Evolutionary conservation across 2,113 vertebrate species (phyloP).

Genomic region (Perca flavescens): DNA sequence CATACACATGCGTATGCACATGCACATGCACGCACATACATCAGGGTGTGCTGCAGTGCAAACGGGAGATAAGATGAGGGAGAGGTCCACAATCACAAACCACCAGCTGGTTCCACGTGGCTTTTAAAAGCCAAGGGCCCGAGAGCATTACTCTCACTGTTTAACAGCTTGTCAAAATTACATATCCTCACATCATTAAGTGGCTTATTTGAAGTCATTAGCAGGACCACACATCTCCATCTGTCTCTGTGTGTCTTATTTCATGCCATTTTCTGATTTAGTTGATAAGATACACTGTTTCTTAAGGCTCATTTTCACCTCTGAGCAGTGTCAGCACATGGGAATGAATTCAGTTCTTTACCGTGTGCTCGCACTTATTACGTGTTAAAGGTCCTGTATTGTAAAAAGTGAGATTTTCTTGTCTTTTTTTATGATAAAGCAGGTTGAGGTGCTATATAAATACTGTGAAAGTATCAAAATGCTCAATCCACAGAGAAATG

Average conservation of each 20-base stretch:
- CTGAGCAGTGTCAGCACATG: slow-evolving; percentile 37
- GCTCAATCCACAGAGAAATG: too few relatives aligned
- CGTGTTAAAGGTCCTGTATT: not conserved
- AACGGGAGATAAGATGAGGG: slow-evolving; percentile 61
- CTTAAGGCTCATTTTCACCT: slow-evolving; percentile 61
- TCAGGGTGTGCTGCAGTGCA: slow-evolving; percentile 29
- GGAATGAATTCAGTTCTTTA: slow-evolving; percentile 4
- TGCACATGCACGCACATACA: not conserved
- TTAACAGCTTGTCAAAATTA: slow-evolving; percentile 42
- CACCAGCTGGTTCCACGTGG: slow-evolving; percentile 47
- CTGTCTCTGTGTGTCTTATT: not conserved
- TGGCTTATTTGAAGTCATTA: slow-evolving; percentile 46
- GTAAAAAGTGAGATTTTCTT: too few relatives aligned
- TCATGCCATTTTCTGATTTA: slow-evolving; percentile 34
- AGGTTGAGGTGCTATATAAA: too few relatives aligned
- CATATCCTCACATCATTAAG: slow-evolving; percentile 31
- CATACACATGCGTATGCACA: slow-evolving; percentile 6
- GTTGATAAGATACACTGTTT: slow-evolving; percentile 36
- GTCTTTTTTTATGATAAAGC: too few relatives aligned
- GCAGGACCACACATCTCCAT: slow-evolving; percentile 10
- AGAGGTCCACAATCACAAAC: slow-evolving; percentile 59
- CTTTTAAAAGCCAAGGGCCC: slow-evolving; percentile 21
- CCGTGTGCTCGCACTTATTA: not conserved
- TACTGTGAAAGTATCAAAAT: too few relatives aligned
- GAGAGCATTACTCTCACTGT: slow-evolving; percentile 6